Evolutionary conservation across 2,888 invertebrate genomes (phyloP), one percentile per base, ranked within the genome.

Genomic region (Campoplex nolae): DNA sequence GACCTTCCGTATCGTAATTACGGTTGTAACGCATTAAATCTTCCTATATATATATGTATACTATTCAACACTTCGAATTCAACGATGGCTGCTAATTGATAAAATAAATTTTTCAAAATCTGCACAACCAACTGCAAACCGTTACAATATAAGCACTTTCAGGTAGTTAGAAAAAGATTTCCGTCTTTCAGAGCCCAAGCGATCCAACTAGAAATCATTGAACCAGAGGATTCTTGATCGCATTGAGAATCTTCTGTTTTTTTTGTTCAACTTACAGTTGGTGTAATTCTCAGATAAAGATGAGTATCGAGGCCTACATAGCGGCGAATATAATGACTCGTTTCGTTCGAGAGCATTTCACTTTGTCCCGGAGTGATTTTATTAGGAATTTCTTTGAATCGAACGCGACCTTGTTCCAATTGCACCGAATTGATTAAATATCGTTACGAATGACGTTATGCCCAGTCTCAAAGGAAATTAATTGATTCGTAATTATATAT

Each of bases 171-270:
- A 79, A 67, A 58, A 48, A 67, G 35, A 80, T 83, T 78, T n/a
- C 56, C 35, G 6, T 58, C 32, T 48, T 86, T 38, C 23, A 8
- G 35, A 56, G 32, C 51, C 68, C 58, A 38, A 45, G 28, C 18
- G 73, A 79, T 58, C 71, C 16, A 32, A 76, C 48, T 71, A n/a
- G 45, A 54, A 76, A 76, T 76, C 86, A 73, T 80, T 79, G 80
- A 86, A 77, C 84, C 32, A 56, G 65, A 79, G 58, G 70, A 82
- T 84, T 75, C 68, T 74, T 74, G 68, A 86, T 84, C 84, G 65
- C 51, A 56, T 38, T 16, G 56, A 45, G 42, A 54, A 78, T 70
- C 45, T 56, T 9, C n/a, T 71, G n/a, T 16, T 58, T 23, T 23
- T 71, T 80, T 70, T 76, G 28, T 48, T 70, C 42, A 56, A 16